Conservation (phyloP, 2,888 invertebrate species). For the Hemicrepidius hirtus region DNA sequence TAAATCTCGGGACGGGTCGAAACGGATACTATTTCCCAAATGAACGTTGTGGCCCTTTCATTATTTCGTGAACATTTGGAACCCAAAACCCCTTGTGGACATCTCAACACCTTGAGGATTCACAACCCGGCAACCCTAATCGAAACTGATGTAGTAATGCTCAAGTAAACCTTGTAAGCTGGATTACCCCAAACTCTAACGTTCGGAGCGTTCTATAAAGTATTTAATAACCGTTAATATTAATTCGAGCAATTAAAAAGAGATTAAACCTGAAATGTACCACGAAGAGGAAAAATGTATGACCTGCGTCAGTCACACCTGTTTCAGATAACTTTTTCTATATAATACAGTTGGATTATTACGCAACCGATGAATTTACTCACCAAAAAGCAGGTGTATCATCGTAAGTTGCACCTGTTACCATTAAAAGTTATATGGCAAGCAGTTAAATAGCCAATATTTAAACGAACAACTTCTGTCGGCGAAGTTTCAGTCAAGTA, state of each 20-base stretch:
- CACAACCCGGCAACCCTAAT: too few relatives aligned
- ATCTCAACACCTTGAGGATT: background rate
- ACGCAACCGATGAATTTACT: slow-evolving; percentile 33
- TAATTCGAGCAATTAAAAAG: too few relatives aligned
- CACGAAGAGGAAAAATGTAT: background rate
- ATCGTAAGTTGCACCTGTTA: slow-evolving; percentile 28
- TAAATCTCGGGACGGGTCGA: slow-evolving; percentile 14
- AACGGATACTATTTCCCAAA: slow-evolving; percentile 13
- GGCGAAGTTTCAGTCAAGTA: background rate
- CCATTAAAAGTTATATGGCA: slow-evolving; percentile 25
- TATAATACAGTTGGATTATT: slow-evolving; percentile 30
- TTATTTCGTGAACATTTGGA: slow-evolving; percentile 1
- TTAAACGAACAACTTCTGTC: slow-evolving; percentile 6
- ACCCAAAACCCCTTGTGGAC: background rate
- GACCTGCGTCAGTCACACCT: slow-evolving; percentile 27
- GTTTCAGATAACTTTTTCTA: slow-evolving; percentile 26
- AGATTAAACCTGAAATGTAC: too few relatives aligned
- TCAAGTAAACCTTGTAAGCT: too few relatives aligned
- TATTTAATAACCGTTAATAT: too few relatives aligned
- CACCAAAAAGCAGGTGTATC: slow-evolving; percentile 38
- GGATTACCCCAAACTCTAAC: too few relatives aligned
- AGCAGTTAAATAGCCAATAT: slow-evolving; percentile 8
- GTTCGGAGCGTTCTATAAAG: too few relatives aligned
- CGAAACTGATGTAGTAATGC: too few relatives aligned
- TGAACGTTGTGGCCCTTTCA: background rate